phyloP scores from a whole-genome alignment of 1,140 invertebrate species.

The Oryzaephilus surinamensis region DNA sequence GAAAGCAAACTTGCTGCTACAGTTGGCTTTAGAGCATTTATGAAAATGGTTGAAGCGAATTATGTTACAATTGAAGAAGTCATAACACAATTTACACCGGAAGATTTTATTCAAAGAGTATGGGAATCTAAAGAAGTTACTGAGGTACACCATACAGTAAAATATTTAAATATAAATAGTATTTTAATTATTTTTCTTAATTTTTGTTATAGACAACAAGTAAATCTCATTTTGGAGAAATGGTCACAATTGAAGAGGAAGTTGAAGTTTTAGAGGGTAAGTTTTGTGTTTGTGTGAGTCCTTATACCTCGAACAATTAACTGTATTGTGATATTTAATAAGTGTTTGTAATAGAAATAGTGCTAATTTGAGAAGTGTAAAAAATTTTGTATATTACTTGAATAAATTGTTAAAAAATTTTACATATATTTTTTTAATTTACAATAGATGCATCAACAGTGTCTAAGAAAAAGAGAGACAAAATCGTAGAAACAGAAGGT shows the following conservation, averaged over 20 bases:
- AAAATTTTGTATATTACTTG: slow-evolving; percentile 3
- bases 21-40: slow-evolving; percentile 70
- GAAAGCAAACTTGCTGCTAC: slow-evolving; percentile 63
- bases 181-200: neutral
- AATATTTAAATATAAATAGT: neutral
- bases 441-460: slow-evolving; percentile 21
- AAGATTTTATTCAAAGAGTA: slow-evolving; percentile 66
- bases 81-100: slow-evolving; percentile 65
- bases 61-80: slow-evolving; percentile 73
- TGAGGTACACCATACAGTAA: slow-evolving; percentile 40
- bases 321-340: too few relatives aligned
- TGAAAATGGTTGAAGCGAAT: slow-evolving; percentile 70
- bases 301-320: too few relatives aligned
- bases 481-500: slow-evolving; percentile 22
- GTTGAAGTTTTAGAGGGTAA: slow-evolving; percentile 29
- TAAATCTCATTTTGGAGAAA: slow-evolving; percentile 18
- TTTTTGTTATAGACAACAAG: slow-evolving; percentile 16
- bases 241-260: slow-evolving; percentile 24
- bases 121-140: slow-evolving; percentile 61
- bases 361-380: too few relatives aligned
- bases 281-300: slow-evolving; percentile 15
- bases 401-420: slow-evolving; percentile 6
- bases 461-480: slow-evolving; percentile 20
- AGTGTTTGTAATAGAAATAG: too few relatives aligned
- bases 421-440: slow-evolving; percentile 10